These are phyloP conservation scores for Cyphomyrus discorhynchus DNA, from an alignment of 2,113 vertebrate species.

Conservation along the genomic window DNA sequence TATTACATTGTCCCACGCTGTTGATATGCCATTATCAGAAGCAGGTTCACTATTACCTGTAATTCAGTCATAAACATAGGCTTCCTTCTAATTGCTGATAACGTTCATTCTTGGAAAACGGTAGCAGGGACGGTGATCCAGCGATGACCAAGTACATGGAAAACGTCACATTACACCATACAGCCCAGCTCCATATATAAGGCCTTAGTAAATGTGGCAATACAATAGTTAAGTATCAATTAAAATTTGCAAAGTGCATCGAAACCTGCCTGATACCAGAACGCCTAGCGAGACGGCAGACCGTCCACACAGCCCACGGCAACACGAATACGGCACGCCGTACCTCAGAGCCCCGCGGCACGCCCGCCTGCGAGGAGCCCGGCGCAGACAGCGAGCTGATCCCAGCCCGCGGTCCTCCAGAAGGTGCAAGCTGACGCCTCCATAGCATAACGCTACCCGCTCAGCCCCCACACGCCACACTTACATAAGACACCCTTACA, in stretches of 20 bases:
- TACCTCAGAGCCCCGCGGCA: not conserved
- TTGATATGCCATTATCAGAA: not conserved
- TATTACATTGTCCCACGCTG: not conserved
- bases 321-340: not conserved
- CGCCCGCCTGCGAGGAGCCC: slow-evolving; percentile 3
- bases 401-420: not conserved
- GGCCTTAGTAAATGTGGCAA: not conserved
- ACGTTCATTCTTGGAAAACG: not conserved
- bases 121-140: not conserved
- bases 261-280: not conserved
- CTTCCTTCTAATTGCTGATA: not conserved
- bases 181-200: not conserved
- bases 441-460: not conserved
- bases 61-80: not conserved
- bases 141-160: not conserved
- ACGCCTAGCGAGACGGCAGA: not conserved
- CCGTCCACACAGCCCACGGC: not conserved
- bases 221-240: not conserved
- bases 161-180: not conserved
- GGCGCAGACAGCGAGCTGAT: not conserved
- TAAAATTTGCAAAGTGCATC: not conserved
- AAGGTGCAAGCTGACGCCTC: not conserved
- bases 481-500: not conserved
- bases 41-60: not conserved
- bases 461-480: not conserved